Conservation (phyloP, 2,797 vertebrate species). For the Hipposideros larvatus region DNA sequence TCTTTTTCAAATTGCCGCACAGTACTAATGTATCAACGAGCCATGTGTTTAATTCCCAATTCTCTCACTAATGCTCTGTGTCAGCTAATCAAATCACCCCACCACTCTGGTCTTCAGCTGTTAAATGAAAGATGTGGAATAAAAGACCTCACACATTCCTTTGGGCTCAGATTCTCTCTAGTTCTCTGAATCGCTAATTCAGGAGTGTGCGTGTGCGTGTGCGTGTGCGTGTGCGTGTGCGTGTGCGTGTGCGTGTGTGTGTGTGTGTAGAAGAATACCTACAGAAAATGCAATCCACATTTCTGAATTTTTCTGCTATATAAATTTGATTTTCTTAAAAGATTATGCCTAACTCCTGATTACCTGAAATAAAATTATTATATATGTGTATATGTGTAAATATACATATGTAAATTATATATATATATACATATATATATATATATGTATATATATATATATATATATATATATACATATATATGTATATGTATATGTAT, state of each 20-base stretch:
- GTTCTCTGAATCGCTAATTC: not conserved
- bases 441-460: no score
- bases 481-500: not conserved
- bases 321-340: conserved; percentile 35
- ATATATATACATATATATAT: no score
- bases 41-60: no score
- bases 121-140: no score
- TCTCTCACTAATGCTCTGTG: no score
- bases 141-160: not conserved
- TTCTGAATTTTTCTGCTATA: not conserved
- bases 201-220: not conserved
- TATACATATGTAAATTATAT: no score
- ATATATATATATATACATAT: no score
- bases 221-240: not conserved
- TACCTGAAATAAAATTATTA: conserved; percentile 35
- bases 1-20: no score
- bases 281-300: not conserved
- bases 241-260: no score
- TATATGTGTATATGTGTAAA: not conserved
- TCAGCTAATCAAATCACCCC: no score
- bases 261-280: not conserved
- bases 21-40: no score
- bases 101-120: no score
- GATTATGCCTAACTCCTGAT: not conserved
- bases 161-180: not conserved